Percentiles rank a stretch among this genome's conserved stretches.
phyloP scores from a whole-genome alignment of 2,113 vertebrate genomes.

The Neofelis nebulosa region DNA sequence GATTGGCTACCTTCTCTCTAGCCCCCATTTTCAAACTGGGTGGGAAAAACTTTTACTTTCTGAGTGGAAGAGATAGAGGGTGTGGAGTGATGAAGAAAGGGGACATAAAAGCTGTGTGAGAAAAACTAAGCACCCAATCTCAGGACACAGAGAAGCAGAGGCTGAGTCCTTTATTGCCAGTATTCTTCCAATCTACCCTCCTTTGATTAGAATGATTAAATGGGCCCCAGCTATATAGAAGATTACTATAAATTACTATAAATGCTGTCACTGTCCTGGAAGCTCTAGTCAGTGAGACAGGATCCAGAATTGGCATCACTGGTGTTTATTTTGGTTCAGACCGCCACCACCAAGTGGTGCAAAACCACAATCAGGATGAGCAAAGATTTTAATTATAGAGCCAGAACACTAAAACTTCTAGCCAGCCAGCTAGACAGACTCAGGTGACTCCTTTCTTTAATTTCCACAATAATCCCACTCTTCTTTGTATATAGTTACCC shows the following conservation, averaged over 20 bases:
- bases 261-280: neutral
- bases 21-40: neutral
- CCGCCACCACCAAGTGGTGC: neutral
- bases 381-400: constrained; percentile 47
- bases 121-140: neutral
- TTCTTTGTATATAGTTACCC: neutral
- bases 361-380: neutral
- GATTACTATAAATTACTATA: neutral
- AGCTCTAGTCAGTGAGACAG: neutral
- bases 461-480: neutral
- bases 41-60: neutral
- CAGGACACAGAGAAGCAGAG: neutral
- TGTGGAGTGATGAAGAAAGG: neutral
- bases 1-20: neutral
- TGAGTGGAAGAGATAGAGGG: neutral
- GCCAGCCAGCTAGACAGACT: neutral
- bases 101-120: neutral
- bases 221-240: neutral
- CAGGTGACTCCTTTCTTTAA: constrained; percentile 13
- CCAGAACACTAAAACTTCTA: neutral
- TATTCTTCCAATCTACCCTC: neutral
- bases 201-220: neutral
- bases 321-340: constrained; percentile 26
- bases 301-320: neutral
- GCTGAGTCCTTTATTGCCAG: neutral